A percentile compares a stretch with the other conserved stretches of the same genome.
Conservation (phyloP, 92 coral and sea anemone species). For the Zoanthus sansibaricus region DNA sequence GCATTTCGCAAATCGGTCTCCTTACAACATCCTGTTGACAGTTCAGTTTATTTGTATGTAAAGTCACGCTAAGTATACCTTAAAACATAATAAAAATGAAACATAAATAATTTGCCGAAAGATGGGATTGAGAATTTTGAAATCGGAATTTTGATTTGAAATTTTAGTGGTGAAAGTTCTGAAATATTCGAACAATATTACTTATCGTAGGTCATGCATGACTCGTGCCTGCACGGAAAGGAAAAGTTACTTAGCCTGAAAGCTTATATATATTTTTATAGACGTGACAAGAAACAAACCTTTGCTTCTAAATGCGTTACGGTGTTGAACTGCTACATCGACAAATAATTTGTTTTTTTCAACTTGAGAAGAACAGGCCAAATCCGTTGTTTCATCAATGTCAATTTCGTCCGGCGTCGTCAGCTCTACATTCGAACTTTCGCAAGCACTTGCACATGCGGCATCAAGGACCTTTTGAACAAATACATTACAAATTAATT, state of each 20-base stretch:
- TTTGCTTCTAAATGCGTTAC: neutral
- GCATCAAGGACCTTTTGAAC: neutral
- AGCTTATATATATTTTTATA: neutral
- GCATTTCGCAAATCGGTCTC: slow-evolving; percentile 9
- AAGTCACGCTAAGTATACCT: neutral
- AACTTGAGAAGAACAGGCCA: neutral
- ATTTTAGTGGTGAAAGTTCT: neutral
- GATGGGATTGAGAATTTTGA: slow-evolving; percentile 12
- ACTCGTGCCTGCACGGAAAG: neutral
- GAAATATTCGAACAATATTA: neutral
- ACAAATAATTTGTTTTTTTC: neutral
- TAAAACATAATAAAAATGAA: neutral
- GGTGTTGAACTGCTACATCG: neutral
- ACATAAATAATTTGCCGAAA: neutral
- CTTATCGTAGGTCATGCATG: neutral
- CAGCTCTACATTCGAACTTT: neutral
- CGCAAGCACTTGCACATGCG: neutral
- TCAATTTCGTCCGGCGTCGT: neutral
- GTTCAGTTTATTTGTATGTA: neutral
- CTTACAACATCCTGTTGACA: slow-evolving; percentile 19
- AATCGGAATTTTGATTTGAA: neutral
- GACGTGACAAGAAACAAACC: neutral
- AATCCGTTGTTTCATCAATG: neutral
- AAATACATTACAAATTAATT: neutral
- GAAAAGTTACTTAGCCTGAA: neutral